phyloP scores from a whole-genome alignment of 2,113 vertebrate genomes.

The Hyperopisus bebe region DNA sequence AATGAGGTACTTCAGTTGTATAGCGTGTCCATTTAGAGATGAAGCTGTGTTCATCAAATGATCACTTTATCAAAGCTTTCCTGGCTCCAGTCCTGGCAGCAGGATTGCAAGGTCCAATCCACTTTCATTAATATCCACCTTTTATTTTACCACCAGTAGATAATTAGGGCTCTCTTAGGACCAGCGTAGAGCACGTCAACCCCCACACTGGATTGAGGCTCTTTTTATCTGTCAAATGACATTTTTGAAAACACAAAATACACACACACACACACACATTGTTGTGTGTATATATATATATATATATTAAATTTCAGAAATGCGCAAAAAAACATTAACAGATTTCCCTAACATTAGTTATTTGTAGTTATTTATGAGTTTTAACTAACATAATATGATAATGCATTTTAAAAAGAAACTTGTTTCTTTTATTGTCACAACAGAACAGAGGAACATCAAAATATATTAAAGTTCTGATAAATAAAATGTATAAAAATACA shows the following conservation, averaged over 20 bases:
- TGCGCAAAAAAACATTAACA: too few relatives aligned
- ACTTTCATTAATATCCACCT: not conserved
- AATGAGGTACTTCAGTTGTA: not conserved
- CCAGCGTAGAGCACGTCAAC: not conserved
- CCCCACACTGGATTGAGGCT: not conserved
- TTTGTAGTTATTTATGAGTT: too few relatives aligned
- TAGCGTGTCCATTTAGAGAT: not conserved
- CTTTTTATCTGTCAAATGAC: not conserved
- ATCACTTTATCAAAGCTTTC: not conserved
- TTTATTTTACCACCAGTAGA: not conserved
- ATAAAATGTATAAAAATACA: too few relatives aligned
- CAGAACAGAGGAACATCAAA: too few relatives aligned
- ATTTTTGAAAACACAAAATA: not conserved
- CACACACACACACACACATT: not conserved
- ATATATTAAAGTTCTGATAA: too few relatives aligned
- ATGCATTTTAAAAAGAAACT: too few relatives aligned
- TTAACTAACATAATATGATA: too few relatives aligned
- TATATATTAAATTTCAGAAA: too few relatives aligned
- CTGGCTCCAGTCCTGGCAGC: not conserved
- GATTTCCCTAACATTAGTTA: too few relatives aligned
- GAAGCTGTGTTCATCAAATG: not conserved
- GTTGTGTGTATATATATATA: too few relatives aligned
- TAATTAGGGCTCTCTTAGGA: not conserved
- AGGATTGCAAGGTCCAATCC: not conserved
- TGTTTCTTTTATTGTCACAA: too few relatives aligned